phyloP scores from a whole-genome alignment of 1,140 invertebrate species.

The Magallana gigas region DNA sequence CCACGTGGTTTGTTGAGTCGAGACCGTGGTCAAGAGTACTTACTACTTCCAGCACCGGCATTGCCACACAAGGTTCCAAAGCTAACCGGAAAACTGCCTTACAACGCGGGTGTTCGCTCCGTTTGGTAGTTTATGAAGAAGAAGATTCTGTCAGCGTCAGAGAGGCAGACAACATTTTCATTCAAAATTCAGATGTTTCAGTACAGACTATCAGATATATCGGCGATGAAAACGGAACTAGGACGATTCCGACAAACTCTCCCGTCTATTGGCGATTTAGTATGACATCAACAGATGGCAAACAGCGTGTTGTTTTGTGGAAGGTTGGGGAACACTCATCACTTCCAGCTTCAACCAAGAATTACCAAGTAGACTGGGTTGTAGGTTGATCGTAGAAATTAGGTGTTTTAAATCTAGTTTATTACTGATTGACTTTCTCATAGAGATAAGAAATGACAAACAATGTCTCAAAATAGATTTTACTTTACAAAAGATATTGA shows the following conservation, averaged over 20 bases:
- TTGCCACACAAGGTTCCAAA: constrained; percentile 20
- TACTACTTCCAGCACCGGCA: constrained; percentile 1
- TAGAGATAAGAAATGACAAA: too few relatives aligned
- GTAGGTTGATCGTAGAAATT: too few relatives aligned
- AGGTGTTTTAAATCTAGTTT: too few relatives aligned
- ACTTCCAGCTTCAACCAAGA: not conserved
- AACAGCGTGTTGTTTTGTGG: not conserved
- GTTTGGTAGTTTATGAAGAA: constrained; percentile 27
- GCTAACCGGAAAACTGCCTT: not conserved
- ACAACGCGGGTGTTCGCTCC: not conserved
- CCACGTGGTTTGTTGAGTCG: constrained; percentile 46
- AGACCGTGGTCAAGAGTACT: constrained; percentile 29
- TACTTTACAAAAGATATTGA: too few relatives aligned
- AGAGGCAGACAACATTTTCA: constrained; percentile 37
- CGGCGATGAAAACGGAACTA: not conserved
- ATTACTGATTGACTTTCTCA: too few relatives aligned
- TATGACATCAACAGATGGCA: not conserved
- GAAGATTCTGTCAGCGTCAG: not conserved
- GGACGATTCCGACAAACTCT: not conserved
- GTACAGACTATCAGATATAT: constrained; percentile 44
- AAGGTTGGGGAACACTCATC: constrained; percentile 6
- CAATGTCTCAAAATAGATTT: too few relatives aligned
- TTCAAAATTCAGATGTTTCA: constrained; percentile 18
- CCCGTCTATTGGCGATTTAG: constrained; percentile 31
- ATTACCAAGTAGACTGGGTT: not conserved